Evolutionary conservation across 2,888 invertebrate species (phyloP).

Genomic region (Xylophagus ater): DNA sequence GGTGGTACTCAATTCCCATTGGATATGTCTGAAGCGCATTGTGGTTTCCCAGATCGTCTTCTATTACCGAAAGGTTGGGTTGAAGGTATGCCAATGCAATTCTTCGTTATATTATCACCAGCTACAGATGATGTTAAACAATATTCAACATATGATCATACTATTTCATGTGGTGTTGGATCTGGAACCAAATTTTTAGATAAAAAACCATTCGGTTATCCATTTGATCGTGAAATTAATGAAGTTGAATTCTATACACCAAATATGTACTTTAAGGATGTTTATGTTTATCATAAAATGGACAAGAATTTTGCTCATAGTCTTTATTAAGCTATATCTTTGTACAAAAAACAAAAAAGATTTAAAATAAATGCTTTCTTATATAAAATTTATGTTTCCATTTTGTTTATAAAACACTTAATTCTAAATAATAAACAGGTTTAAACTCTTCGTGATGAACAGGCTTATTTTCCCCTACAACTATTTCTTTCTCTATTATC

Average conservation of each 20-base stretch:
- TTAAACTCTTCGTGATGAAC: no score
- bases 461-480: no score
- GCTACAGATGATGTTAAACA: conserved; percentile 37
- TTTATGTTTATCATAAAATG: conserved; percentile 44
- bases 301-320: no score
- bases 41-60: conserved; percentile 51
- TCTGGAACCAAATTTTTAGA: conserved; percentile 35
- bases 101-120: conserved; percentile 49
- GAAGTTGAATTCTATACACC: conserved; percentile 37
- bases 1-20: conserved; percentile 39
- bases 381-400: no score
- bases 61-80: conserved; percentile 51
- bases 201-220: conserved; percentile 39
- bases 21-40: conserved; percentile 41
- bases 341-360: no score
- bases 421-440: no score
- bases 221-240: conserved; percentile 42
- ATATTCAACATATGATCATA: no score
- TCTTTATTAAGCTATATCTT: no score
- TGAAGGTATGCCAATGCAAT: conserved; percentile 51
- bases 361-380: no score
- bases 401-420: no score
- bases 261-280: conserved; percentile 47
- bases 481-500: no score
- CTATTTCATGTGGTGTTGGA: conserved; percentile 19